Base-by-base conservation (phyloP, 2,888 invertebrate species). In the Pocota personata region DNA sequence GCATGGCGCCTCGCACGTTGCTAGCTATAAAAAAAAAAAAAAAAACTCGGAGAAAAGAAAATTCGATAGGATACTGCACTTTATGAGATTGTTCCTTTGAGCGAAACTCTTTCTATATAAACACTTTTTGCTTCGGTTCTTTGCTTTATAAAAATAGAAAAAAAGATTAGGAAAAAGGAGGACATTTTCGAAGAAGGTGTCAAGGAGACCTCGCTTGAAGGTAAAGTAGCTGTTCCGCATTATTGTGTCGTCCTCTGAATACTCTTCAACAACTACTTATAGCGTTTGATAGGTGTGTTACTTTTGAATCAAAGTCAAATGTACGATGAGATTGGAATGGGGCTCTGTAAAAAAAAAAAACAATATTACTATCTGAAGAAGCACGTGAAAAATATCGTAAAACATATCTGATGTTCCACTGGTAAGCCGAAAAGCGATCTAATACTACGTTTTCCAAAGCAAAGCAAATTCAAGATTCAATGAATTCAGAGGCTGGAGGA, bases 81-180 rank as follows among this genome's bases (percentile, higher is more conserved):
- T 84, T 75, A 80, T 82, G 62, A 86, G 64, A 80, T 66, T 86
- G 86, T 82, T 82, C 60, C 86, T 86, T 86, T 86, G 82, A 76
- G 82, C 66, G 16, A 73, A 46, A 69, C 69, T 35, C 46, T 60
- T 67, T 16, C 60, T 40, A 16, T 52, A 40, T 67, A 66, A 43
- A 76, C 40, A 40, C 5, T 40, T 55, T 64, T 50, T 60, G 30
- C 43, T 73, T 14, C 35, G n/a, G 8, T 16, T 48, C 12, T n/a
- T 48, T n/a, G 16, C 21, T 7, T 48, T 21, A 43, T 21, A 35
- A 35, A 30, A 35, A 46, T 30, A 24, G n/a, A 19, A 27, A 40
- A 67, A 35, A 1, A 66, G 14, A 2, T n/a, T n/a, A n/a, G 8
- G n/a, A 21, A 24, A 50, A 40, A 40, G 14, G 32, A 24, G 40